Evolutionary conservation across 2,888 invertebrate genomes (phyloP), one percentile per base, ranked within the genome.

Genomic region (Antheraea assamensis): DNA sequence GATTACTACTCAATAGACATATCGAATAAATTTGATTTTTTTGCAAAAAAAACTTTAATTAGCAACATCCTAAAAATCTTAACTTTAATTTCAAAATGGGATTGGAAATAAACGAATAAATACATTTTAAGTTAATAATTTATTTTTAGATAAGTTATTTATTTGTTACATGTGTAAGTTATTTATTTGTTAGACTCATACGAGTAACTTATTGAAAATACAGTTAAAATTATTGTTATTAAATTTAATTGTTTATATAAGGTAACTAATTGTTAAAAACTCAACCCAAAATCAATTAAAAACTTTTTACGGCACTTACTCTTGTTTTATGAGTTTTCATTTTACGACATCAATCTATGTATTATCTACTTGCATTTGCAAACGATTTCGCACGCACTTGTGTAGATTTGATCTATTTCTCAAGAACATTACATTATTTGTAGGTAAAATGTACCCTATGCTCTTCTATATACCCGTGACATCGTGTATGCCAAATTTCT

Each of bases 151-250:
- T 42, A 42, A 42, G 42, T 68, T 68, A 68, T 21, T 68, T 24
- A 68, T 68, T 68, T 68, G 24, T 35, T 68, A 66, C 31, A 66
- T 31, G 13, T 35, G n/a, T 68, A 68, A 68, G 24, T 68, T 35
- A 68, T 35, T 35, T 68, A 68, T 66, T 66, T 61, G 24, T 66
- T 66, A 21, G 5, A 66, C 27, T 27, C 30, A n/a, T n/a, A n/a
- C n/a, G n/a, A n/a, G 31, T 58, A n/a, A 24, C 7, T n/a, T 58
- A 8, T 58, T 17, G 19, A 52, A 31, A 31, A 66, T 66, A 31
- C 17, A 66, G 27, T 19, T 19, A 1, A 17, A 66, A 66, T 31
- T 66, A 10, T n/a, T n/a, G n/a, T 66, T 66, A 19, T 10, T 68
- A 68, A 7, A 35, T 68, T 35, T 68, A 68, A 68, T 35, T 35